These are phyloP conservation scores for Antrozous pallidus DNA, from an alignment of 2,797 vertebrate genomes.

Conservation along the genomic window DNA sequence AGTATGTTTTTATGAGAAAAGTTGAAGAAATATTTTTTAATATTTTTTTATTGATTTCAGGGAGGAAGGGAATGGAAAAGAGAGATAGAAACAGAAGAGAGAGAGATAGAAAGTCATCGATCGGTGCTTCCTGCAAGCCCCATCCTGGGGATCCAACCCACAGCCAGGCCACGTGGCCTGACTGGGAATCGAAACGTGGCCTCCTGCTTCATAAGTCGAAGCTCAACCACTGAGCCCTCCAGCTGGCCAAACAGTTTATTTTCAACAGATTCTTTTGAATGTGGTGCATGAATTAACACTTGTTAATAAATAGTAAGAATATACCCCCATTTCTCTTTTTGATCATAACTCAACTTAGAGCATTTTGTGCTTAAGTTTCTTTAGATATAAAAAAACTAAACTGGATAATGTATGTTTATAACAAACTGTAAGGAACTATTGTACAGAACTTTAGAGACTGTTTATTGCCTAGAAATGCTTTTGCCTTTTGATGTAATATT, in stretches of 20 bases:
- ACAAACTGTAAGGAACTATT: not conserved
- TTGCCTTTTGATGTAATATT: not conserved
- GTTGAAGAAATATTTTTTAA: not conserved
- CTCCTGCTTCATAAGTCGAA: no score
- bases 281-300: not conserved
- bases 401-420: not conserved
- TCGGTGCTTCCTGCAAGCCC: no score
- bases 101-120: no score
- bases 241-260: not conserved
- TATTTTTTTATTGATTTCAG: no score
- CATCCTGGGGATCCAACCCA: no score
- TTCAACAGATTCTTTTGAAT: slow-evolving; percentile 10
- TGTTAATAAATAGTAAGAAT: not conserved
- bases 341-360: not conserved
- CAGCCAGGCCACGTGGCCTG: no score
- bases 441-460: not conserved
- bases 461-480: not conserved
- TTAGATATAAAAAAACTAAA: not conserved
- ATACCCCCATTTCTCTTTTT: not conserved
- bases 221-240: no score
- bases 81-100: no score
- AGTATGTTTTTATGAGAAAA: not conserved
- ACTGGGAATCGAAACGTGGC: no score
- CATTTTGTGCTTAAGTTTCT: not conserved
- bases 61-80: no score